Conservation (phyloP, 2,797 vertebrate species). For the Pelochelys cantorii region DNA sequence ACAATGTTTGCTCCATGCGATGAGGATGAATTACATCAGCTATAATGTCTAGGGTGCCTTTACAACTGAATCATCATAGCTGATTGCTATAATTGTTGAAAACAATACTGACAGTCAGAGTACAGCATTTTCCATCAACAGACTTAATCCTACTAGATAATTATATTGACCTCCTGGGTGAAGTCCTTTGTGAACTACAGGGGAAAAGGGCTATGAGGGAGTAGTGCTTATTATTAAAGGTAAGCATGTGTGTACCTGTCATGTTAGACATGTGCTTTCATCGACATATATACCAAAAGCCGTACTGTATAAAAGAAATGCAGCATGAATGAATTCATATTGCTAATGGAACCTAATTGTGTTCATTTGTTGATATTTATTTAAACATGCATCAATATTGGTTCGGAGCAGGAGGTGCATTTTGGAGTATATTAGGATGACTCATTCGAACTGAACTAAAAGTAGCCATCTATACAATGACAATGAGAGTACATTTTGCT, state of each 20-base stretch:
- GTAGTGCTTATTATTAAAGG: not conserved
- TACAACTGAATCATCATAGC: not conserved
- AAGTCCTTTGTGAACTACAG: not conserved
- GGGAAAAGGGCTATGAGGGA: not conserved
- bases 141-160: not conserved
- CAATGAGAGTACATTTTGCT: constrained; percentile 55
- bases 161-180: not conserved
- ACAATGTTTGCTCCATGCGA: accelerated
- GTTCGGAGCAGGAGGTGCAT: not conserved
- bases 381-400: not conserved
- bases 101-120: not conserved
- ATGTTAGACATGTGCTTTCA: not conserved
- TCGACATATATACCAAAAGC: not conserved
- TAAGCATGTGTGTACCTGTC: not conserved
- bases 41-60: not conserved
- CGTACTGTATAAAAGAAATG: accelerated
- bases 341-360: not conserved
- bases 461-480: not conserved
- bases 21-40: not conserved
- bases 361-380: not conserved
- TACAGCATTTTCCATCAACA: not conserved
- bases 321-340: accelerated
- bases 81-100: accelerated
- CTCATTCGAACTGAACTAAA: not conserved
- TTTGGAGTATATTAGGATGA: not conserved